Percentiles rank a stretch among this genome's conserved stretches.
Evolutionary conservation across 2,113 vertebrate species (phyloP).

Genomic region (Pseudopodoces humilis): DNA sequence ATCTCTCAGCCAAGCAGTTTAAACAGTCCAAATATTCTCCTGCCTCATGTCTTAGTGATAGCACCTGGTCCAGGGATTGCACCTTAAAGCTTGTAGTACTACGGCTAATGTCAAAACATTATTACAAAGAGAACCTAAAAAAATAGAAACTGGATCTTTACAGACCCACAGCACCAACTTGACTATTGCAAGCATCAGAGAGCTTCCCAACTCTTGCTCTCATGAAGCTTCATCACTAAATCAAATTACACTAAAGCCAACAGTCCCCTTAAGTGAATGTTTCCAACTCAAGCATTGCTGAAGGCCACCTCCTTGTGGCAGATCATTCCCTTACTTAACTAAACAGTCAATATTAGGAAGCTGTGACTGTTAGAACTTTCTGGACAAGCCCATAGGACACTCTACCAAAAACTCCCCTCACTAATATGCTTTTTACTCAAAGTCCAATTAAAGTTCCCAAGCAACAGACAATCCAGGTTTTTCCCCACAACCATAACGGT

Average conservation of each 20-base stretch:
- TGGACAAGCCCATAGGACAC: background rate
- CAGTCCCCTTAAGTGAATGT: background rate
- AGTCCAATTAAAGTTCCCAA: background rate
- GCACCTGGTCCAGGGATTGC: background rate
- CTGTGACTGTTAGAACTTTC: background rate
- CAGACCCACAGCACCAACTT: background rate
- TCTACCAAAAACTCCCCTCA: background rate
- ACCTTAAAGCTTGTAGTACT: background rate
- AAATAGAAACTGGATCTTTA: background rate
- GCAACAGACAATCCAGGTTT: rapidly evolving
- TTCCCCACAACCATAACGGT: background rate
- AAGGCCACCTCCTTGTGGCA: background rate
- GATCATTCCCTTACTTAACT: background rate
- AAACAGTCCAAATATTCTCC: background rate
- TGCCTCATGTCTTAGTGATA: background rate
- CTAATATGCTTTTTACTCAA: background rate
- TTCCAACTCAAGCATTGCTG: background rate
- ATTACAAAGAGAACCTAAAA: background rate
- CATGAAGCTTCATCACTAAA: background rate
- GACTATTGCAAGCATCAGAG: background rate
- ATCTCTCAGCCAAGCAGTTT: background rate
- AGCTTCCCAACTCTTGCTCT: background rate
- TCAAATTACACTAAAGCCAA: background rate
- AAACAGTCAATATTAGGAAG: background rate
- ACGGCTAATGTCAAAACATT: background rate